Evolutionary conservation across 2,888 invertebrate species (phyloP), one percentile per base, ranked within the genome.

Genomic region (Rhyacophila evoluta): DNA sequence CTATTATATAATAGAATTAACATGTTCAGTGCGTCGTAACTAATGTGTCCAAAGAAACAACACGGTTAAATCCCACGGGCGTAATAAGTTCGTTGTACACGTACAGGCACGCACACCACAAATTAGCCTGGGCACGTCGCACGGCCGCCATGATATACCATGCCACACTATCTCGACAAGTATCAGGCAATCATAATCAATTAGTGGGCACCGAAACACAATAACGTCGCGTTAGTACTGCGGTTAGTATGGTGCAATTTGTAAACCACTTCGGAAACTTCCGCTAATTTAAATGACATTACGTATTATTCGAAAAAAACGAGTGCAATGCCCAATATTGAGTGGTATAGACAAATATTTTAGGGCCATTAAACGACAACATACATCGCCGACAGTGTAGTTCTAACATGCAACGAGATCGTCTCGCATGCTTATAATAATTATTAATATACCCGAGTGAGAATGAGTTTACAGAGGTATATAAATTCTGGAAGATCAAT

Each of bases 131-230:
- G 19, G 8, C 25, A 55, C 19, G 55, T 19, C 55, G 39, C 15
- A 15, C 39, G 12, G 12, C 12, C 38, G 38, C 38, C 38, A 38
- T 15, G 29, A 4, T 15, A 41, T 41, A 78, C 74, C 74, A 72
- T 36, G 55, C 41, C 73, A 74, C 74, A 74, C 78, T 72, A 78
- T 78, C 78, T 74, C 27, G 74, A 71, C 78, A 55, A 67, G 71
- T 72, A 75, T 74, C 78, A 67, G 78, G 74, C 78, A 73, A 75
- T 74, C 78, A 75, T 75, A 75, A 75, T 75, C 78, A 78, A 78
- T 78, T 78, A 78, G 70, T 27, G 74, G 74, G 55, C 15, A 55
- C 55, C 55, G 55, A 55, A 55, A 55, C 55, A 55, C 55, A 55
- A 55, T 55, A 10, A 19, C 55, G 55, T 8, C 15, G 41, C 19